phyloP scores from a whole-genome alignment of 2,888 invertebrate species.

The Pterobdella sp. region DNA sequence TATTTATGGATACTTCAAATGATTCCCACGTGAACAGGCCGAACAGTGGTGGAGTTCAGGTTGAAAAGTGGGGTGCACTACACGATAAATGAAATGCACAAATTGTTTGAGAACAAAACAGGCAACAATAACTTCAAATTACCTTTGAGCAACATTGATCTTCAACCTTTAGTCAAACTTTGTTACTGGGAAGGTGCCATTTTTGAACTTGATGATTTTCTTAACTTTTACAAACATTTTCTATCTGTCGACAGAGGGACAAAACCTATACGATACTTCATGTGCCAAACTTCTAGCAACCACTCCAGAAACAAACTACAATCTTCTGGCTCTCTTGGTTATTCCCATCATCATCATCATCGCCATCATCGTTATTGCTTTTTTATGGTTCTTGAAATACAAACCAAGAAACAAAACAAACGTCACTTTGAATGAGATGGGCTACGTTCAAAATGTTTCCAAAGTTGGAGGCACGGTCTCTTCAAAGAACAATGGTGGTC shows the following conservation, averaged over 20 bases:
- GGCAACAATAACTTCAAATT: background rate
- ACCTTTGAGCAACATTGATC: background rate
- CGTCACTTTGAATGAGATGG: constrained; percentile 24
- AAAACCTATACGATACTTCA: background rate
- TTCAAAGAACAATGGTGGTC: background rate
- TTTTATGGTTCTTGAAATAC: constrained; percentile 20
- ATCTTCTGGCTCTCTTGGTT: constrained; percentile 17
- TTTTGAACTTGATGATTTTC: background rate
- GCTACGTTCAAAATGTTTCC: constrained; percentile 25
- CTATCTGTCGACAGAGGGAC: background rate
- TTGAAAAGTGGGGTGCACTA: background rate
- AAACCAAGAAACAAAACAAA: constrained; percentile 10
- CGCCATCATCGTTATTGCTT: constrained; percentile 4
- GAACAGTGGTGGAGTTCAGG: background rate
- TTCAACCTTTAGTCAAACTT: background rate
- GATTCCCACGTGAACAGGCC: background rate
- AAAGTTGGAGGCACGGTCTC: constrained; percentile 22
- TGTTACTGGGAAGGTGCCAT: background rate
- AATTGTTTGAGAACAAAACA: background rate
- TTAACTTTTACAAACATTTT: too few species aligned
- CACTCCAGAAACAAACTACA: background rate
- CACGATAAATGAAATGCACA: background rate
- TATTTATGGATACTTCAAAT: background rate
- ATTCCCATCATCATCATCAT: constrained; percentile 20
- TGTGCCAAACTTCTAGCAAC: background rate